Base-by-base conservation (phyloP, 2,113 vertebrate species). In the Ctenodactylus gundi region DNA sequence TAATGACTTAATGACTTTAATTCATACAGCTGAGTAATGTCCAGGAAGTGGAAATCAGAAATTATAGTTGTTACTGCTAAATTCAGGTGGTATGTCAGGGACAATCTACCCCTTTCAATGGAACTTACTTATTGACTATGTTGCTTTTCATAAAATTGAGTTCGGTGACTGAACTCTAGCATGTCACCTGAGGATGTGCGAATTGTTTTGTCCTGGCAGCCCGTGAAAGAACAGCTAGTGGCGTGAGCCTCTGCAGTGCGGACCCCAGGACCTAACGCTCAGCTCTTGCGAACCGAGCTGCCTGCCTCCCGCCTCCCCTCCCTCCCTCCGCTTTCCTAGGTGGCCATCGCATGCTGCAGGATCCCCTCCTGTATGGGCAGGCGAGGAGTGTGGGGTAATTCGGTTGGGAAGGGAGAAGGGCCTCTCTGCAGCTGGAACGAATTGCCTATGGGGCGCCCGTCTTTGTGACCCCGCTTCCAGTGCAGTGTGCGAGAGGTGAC, bases 321-420 rank as follows among this genome's bases (percentile, higher is more conserved):
- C 3, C 9, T 20, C n/a, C 31, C 15, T 29, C 76, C 41, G 7
- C 10, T 46, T 46, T 65, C 60, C 81, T 20, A 49, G 44, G 44
- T 27, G 41, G 20, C 58, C 58, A 7, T 15, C 7, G 29, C 2
- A 12, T 21, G 15, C 58, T 49, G 41, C 1, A 17, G 44, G 6
- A 9, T 21, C 27, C 1, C 8, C 11, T 64, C n/a, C 41, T 64
- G 12, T 49, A 21, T 58, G 14, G 25, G 25, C 77, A 41, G 31
- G 17, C 41, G 29, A 34, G 14, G 44, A 64, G 31, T 49, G 7
- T 7, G 12, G 31, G n/a, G 25, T 46, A 9, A 11, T 34, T 25
- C 8, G 0, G 4, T n/a, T 20, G 14, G 21, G 44, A 31, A 20
- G 64, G 1, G 18, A 34, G 41, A 41, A 11, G 6, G 3, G 20